phyloP scores from a whole-genome alignment of 2,797 vertebrate genomes.

The Sebastes cheni region DNA sequence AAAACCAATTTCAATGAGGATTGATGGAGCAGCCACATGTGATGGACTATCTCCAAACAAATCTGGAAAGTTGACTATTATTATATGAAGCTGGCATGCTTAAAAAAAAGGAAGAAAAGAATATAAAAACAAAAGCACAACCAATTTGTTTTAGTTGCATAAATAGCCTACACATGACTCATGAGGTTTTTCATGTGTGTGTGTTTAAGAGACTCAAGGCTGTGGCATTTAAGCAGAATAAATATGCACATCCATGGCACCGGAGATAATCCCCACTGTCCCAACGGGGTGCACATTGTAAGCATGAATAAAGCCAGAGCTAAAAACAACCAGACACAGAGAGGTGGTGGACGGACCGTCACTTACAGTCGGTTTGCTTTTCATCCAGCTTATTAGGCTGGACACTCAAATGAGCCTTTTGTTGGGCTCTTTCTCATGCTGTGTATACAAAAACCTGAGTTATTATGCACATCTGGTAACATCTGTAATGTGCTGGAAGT shows the following conservation, averaged over 20 bases:
- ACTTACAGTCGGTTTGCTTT: neutral
- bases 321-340: constrained; percentile 5
- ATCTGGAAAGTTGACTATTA: neutral
- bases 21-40: too few species aligned
- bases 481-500: neutral
- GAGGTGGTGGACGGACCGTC: neutral
- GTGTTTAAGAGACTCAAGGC: constrained; percentile 8
- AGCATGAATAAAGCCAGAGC: constrained; percentile 37
- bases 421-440: neutral
- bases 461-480: neutral
- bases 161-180: neutral
- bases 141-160: neutral
- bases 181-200: neutral
- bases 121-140: neutral
- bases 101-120: neutral
- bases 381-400: constrained; percentile 3
- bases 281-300: constrained; percentile 7
- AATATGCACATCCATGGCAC: constrained; percentile 52
- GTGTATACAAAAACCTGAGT: neutral
- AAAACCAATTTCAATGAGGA: neutral
- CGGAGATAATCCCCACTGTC: constrained; percentile 36
- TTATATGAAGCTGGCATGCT: neutral
- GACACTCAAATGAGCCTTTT: neutral
- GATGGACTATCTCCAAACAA: too few species aligned
- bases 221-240: constrained; percentile 47